Base-by-base conservation (phyloP, 2,797 vertebrate genomes). In the Helostoma temminkii region DNA sequence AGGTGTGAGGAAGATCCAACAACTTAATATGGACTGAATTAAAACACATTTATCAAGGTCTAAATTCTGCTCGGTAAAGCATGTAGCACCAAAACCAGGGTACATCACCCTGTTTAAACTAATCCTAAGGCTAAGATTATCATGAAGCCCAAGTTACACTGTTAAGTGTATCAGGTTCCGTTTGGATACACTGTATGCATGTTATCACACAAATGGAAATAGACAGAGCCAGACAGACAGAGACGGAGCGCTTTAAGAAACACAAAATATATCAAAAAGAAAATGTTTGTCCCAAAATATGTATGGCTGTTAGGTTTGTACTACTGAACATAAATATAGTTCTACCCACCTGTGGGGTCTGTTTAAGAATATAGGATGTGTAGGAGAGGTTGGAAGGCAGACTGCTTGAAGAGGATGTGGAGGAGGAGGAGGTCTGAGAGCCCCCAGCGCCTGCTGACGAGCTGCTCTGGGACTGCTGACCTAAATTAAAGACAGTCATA, bases 301-400 rank as follows among this genome's bases (percentile, higher is more conserved):
- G 18, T 0, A 25, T 30, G 2, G 47, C 32, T 74, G 9, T 21
- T 10, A 21, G 5, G n/a, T 55, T 58, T 45, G 12, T 4, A 47
- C 11, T 5, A 37, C 4, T n/a, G n/a, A 30, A 21, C 3, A 3
- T 67, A 42, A 55, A 42, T 30, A 46, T 15, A 34, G 43, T 41
- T 70, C 26, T 57, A 82, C 56, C 78, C 75, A 99, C 98, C 96
- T 99, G 98, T 53, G 98, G 97, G 3, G 98, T 99, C 83, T 99
- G 98, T 90, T 99, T 99, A 59, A 99, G 95, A 90, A 99, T 98
- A 70, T 99, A 99, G 26, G 98, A 99, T 0, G 97, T 99, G 83
- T 98, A 99, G 21, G 97, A 97, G 79, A 99, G 95, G 89, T 98
- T 97, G 76, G 96, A 96, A 56, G 96, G 95, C 67, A 97, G 87